phyloP scores from a whole-genome alignment of 2,797 vertebrate genomes.

The Steatocranus sp. region DNA sequence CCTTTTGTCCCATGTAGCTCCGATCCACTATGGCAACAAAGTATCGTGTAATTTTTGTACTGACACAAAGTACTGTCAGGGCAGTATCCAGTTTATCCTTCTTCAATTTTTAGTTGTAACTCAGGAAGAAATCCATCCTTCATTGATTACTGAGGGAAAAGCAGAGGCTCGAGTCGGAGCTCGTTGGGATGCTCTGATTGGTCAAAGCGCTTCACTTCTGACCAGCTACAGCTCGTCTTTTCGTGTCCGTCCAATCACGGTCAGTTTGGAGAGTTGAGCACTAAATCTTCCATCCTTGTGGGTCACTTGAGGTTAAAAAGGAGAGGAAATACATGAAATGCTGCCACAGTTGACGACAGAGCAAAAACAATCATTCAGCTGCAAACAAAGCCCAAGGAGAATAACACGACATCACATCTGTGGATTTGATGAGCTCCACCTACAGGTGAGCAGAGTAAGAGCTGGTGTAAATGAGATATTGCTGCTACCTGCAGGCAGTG shows the following conservation, averaged over 20 bases:
- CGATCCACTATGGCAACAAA: background rate
- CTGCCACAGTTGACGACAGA: background rate
- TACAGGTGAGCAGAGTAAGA: background rate
- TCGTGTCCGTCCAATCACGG: slow-evolving; percentile 75
- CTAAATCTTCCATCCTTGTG: slow-evolving; percentile 88
- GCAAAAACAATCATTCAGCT: background rate
- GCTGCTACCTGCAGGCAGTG: background rate
- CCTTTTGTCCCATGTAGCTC: background rate
- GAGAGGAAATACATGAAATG: background rate
- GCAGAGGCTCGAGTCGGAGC: slow-evolving; percentile 18
- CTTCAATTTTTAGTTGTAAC: slow-evolving; percentile 12
- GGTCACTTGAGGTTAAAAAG: slow-evolving; percentile 75
- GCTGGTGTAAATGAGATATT: background rate
- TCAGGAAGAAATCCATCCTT: slow-evolving; percentile 19
- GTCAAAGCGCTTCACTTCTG: background rate
- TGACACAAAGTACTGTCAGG: background rate
- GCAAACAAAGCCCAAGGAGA: background rate
- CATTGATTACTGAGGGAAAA: background rate
- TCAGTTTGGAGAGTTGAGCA: slow-evolving; percentile 88
- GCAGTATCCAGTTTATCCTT: background rate
- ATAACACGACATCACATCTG: background rate
- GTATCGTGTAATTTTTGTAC: slow-evolving; percentile 6
- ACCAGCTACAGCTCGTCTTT: slow-evolving; percentile 84
- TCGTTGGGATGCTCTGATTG: slow-evolving; percentile 2
- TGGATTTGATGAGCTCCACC: background rate